These are phyloP conservation scores for Scarus forsteni DNA, from an alignment of 2,797 vertebrate genomes.

Conservation along the genomic window DNA sequence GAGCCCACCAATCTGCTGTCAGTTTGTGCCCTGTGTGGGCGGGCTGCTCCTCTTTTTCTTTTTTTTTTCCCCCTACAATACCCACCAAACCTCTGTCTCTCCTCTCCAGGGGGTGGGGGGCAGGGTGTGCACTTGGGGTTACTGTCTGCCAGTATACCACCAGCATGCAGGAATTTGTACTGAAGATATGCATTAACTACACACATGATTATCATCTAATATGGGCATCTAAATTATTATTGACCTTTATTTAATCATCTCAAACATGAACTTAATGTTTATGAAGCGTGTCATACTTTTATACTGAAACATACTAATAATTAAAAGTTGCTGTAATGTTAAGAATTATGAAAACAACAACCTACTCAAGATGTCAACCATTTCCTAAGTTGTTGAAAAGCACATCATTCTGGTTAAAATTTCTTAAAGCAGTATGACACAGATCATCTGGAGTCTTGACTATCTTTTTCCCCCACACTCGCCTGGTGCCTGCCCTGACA, in stretches of 20 bases:
- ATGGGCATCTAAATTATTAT: slow-evolving; percentile 7
- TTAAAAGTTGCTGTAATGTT: not conserved
- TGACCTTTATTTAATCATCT: not conserved
- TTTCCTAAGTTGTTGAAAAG: not conserved
- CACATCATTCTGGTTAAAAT: not conserved
- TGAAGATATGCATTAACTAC: slow-evolving; percentile 5
- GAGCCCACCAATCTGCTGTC: slow-evolving; percentile 65
- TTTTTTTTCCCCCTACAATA: slow-evolving; percentile 53
- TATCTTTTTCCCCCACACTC: not conserved
- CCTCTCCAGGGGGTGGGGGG: slow-evolving; percentile 38
- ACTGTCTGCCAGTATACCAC: slow-evolving; percentile 22
- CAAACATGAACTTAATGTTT: not conserved
- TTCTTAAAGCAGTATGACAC: not conserved
- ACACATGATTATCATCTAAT: not conserved
- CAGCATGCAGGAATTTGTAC: slow-evolving; percentile 19
- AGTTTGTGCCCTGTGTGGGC: slow-evolving; percentile 65
- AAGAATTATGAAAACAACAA: not conserved
- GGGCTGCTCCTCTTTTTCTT: slow-evolving; percentile 55
- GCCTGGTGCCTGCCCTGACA: not conserved
- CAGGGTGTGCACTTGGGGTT: slow-evolving; percentile 31
- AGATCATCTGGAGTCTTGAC: not conserved
- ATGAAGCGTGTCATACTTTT: slow-evolving; percentile 14
- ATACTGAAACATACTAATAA: not conserved
- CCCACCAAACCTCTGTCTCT: slow-evolving; percentile 43
- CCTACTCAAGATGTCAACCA: not conserved